phyloP scores from a whole-genome alignment of 2,888 invertebrate genomes.

The Philereme transversata region DNA sequence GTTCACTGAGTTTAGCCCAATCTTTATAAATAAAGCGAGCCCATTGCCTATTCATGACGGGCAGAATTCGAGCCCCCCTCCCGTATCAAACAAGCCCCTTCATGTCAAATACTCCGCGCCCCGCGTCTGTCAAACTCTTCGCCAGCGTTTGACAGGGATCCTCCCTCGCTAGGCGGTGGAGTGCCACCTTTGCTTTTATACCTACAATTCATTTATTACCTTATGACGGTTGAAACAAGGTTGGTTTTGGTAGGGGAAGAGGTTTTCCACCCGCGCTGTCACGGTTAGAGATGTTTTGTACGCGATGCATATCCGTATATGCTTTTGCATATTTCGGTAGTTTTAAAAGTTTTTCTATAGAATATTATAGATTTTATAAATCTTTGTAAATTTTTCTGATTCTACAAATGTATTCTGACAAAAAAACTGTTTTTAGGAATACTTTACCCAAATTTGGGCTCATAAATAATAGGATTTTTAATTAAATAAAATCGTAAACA shows the following conservation, averaged over 20 bases:
- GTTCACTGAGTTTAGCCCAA: slow-evolving; percentile 76
- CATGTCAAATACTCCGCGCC: slow-evolving; percentile 84
- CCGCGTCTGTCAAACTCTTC: slow-evolving; percentile 84
- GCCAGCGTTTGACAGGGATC: slow-evolving; percentile 83
- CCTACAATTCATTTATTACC: slow-evolving; percentile 39
- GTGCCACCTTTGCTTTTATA: slow-evolving; percentile 64
- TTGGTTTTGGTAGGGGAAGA: slow-evolving; percentile 37
- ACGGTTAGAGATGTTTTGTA: slow-evolving; percentile 5
- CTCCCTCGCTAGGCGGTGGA: slow-evolving; percentile 80
- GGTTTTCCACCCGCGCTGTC: slow-evolving; percentile 57
- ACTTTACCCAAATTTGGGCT: too few relatives aligned
- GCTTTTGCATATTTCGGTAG: slow-evolving; percentile 2
- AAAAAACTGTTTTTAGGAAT: too few relatives aligned
- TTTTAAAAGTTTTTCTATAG: too few relatives aligned
- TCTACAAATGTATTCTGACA: too few relatives aligned
- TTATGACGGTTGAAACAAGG: slow-evolving; percentile 39
- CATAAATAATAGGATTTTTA: too few relatives aligned
- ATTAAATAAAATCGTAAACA: too few relatives aligned
- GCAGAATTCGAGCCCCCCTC: slow-evolving; percentile 76
- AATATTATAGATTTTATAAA: background rate
- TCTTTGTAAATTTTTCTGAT: background rate
- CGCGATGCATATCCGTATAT: background rate
- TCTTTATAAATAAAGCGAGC: slow-evolving; percentile 83
- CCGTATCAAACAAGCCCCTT: slow-evolving; percentile 84
- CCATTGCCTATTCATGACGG: slow-evolving; percentile 85